Evolutionary conservation across 2,113 vertebrate species (phyloP).

Genomic region (Canis aureus): DNA sequence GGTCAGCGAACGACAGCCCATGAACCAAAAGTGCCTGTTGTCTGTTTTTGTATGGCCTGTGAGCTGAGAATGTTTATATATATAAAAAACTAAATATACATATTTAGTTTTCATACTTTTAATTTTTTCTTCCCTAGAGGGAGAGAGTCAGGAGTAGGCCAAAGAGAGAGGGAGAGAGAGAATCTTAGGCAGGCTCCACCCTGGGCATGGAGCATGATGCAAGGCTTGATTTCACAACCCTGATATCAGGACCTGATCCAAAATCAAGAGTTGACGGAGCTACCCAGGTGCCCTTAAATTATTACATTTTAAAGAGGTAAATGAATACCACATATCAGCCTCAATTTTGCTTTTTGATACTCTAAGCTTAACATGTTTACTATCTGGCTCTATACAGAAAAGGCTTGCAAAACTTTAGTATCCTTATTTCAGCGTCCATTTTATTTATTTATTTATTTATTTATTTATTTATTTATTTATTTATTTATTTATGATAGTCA

Average conservation of each 20-base stretch:
- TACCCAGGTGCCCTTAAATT: not conserved
- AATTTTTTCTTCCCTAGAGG: not conserved
- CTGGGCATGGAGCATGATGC: not conserved
- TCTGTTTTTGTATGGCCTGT: not conserved
- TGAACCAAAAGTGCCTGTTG: not conserved
- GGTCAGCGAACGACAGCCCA: not conserved
- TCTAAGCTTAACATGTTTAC: not conserved
- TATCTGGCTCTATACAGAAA: not conserved
- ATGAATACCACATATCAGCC: not conserved
- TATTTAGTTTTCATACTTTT: too few species aligned
- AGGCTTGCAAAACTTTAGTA: not conserved
- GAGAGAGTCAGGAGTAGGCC: not conserved
- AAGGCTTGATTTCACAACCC: not conserved
- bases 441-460: not conserved
- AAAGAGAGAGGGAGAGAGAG: not conserved
- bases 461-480: too few species aligned
- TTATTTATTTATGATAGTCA: too few species aligned
- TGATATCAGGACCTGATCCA: not conserved
- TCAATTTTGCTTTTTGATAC: not conserved
- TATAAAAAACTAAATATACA: too few species aligned
- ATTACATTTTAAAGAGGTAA: not conserved
- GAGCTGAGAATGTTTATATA: not conserved
- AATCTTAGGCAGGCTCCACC: not conserved
- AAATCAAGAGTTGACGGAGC: not conserved
- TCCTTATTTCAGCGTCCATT: not conserved